Conservation (phyloP, 2,113 vertebrate genomes). For the Neoarius graeffei region DNA sequence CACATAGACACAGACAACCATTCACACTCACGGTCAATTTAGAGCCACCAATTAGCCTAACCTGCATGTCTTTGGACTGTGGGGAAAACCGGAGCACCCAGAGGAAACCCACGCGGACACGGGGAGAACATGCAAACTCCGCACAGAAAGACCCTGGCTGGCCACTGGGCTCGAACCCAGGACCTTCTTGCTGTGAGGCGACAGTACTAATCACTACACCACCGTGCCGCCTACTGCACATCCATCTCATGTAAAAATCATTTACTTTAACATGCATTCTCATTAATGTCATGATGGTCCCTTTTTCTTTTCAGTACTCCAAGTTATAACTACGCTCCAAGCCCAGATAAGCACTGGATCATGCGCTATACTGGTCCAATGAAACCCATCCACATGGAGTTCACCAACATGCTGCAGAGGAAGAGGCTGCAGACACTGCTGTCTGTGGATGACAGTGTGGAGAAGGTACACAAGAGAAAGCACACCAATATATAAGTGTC, state of each 20-base stretch:
- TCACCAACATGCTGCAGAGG: conserved; percentile 94
- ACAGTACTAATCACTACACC: too few relatives aligned
- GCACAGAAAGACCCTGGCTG: too few relatives aligned
- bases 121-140: too few relatives aligned
- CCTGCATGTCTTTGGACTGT: too few relatives aligned
- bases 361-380: conserved; percentile 95
- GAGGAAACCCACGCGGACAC: too few relatives aligned
- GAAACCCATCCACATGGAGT: conserved; percentile 98
- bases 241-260: background rate
- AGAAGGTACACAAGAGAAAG: conserved; percentile 73
- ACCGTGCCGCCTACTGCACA: background rate
- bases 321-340: conserved; percentile 95
- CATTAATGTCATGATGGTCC: background rate
- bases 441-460: conserved; percentile 94
- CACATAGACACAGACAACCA: too few relatives aligned
- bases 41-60: too few relatives aligned
- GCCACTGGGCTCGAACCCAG: too few relatives aligned
- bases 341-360: conserved; percentile 97
- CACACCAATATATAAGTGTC: background rate
- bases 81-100: too few relatives aligned
- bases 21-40: too few relatives aligned
- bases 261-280: background rate
- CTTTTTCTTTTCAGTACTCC: conserved; percentile 78
- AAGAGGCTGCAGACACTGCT: conserved; percentile 92
- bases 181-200: too few relatives aligned